Conservation (phyloP, 1,140 invertebrate genomes). For the Cardiocondyla obscurior region DNA sequence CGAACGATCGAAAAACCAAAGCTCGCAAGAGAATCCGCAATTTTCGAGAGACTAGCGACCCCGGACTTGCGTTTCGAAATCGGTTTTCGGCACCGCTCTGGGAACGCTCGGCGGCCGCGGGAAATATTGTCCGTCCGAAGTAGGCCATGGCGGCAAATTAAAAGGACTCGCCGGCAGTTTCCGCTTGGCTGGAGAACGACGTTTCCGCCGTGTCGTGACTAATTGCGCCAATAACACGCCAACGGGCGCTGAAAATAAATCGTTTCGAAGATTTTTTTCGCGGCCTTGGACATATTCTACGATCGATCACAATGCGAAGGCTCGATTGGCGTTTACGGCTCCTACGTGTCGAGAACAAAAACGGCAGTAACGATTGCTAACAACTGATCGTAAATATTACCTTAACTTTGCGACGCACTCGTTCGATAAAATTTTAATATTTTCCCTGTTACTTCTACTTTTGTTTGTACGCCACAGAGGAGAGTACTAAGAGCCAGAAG, state of each 20-base stretch:
- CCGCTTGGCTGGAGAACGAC: not conserved
- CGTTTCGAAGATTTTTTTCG: not conserved
- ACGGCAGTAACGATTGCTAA: not conserved
- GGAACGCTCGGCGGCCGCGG: not conserved
- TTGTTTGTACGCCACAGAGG: not conserved
- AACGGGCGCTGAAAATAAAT: not conserved
- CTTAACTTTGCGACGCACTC: too few relatives aligned
- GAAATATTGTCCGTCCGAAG: constrained; percentile 47
- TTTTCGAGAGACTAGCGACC: constrained; percentile 28
- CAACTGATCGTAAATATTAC: not conserved
- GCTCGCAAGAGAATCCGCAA: not conserved
- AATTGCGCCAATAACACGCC: constrained; percentile 31
- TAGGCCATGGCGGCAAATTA: constrained; percentile 57
- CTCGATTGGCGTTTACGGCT: not conserved
- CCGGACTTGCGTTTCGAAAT: constrained; percentile 12
- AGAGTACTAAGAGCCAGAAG: not conserved
- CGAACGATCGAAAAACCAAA: constrained; percentile 9
- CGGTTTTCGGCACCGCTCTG: constrained; percentile 27
- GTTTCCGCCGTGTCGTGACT: constrained; percentile 18
- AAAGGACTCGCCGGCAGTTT: constrained; percentile 34
- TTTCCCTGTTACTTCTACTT: too few relatives aligned
- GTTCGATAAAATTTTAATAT: too few relatives aligned
- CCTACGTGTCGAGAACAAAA: not conserved
- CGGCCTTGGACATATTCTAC: not conserved
- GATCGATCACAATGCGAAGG: not conserved